Conservation (phyloP, 2,888 invertebrate species). For the Rotaria sp. region DNA sequence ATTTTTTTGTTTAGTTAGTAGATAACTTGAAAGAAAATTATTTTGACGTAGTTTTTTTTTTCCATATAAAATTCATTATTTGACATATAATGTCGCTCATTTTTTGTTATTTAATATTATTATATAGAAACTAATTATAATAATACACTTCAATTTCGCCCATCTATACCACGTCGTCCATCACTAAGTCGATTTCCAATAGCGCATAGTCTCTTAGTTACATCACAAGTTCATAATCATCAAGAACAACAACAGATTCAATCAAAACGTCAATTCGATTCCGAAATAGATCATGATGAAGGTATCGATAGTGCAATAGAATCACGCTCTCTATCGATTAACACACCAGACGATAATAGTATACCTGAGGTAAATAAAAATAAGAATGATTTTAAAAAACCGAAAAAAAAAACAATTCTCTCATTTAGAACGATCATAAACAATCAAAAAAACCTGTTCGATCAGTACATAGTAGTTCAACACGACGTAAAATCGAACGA, state of each 20-base stretch:
- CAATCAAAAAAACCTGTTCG: slow-evolving; percentile 1
- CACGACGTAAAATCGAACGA: not conserved
- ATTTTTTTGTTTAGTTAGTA: too few species aligned
- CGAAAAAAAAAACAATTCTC: too few species aligned
- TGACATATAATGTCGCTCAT: not conserved
- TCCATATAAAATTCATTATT: not conserved
- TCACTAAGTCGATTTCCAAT: not conserved
- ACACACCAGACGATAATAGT: not conserved
- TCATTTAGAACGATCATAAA: not conserved
- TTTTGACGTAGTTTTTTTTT: not conserved
- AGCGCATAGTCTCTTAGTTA: not conserved
- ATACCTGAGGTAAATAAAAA: not conserved
- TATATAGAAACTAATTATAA: not conserved
- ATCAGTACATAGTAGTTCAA: slow-evolving; percentile 25
- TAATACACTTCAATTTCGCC: not conserved
- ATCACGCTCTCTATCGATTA: slow-evolving; percentile 12
- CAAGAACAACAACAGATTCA: not conserved
- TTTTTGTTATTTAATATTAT: not conserved
- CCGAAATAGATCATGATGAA: not conserved
- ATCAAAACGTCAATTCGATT: not conserved
- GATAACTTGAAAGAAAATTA: too few species aligned
- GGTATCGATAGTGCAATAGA: slow-evolving; percentile 6
- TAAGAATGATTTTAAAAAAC: too few species aligned
- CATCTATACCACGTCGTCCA: not conserved
- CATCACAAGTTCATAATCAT: not conserved